Evolutionary conservation across 2,888 invertebrate species (phyloP).

Genomic region (Andrena marginata): DNA sequence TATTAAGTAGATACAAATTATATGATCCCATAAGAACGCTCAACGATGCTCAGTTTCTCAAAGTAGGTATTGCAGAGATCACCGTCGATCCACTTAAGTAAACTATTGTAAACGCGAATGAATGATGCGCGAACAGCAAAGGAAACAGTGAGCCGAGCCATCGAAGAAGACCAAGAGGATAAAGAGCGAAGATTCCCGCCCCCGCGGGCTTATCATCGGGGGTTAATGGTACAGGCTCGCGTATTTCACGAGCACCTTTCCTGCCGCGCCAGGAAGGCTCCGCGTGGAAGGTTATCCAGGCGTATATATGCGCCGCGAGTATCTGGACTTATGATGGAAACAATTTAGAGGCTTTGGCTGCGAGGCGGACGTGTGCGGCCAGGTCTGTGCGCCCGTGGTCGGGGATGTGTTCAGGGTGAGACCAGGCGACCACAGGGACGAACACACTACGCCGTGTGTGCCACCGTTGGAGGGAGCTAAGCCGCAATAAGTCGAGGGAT

Average conservation of each 20-base stretch:
- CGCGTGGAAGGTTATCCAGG: conserved; percentile 79
- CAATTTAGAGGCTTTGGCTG: conserved; percentile 84
- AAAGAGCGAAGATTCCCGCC: conserved; percentile 15
- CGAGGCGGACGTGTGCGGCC: conserved; percentile 74
- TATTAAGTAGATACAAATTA: too few species aligned
- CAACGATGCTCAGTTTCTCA: too few species aligned
- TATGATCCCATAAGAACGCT: too few species aligned
- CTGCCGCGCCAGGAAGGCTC: conserved; percentile 55
- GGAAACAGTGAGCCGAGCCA: not conserved
- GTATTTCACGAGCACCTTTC: conserved; percentile 77
- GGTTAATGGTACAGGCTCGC: conserved; percentile 81
- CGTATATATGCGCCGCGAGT: conserved; percentile 81
- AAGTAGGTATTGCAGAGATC: too few species aligned
- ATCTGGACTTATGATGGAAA: conserved; percentile 85
- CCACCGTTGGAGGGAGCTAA: conserved; percentile 77
- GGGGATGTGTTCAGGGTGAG: conserved; percentile 66
- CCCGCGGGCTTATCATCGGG: conserved; percentile 67
- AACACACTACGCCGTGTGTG: conserved; percentile 63
- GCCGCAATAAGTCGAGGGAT: conserved; percentile 85
- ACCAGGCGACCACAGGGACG: conserved; percentile 66
- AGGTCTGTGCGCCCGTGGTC: conserved; percentile 53
- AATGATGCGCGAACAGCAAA: not conserved
- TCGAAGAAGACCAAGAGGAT: conserved; percentile 21
- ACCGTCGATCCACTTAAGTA: too few species aligned
- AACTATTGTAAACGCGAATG: too few species aligned